Evolutionary conservation across 2,113 vertebrate species (phyloP).

Genomic region (Colius striatus): DNA sequence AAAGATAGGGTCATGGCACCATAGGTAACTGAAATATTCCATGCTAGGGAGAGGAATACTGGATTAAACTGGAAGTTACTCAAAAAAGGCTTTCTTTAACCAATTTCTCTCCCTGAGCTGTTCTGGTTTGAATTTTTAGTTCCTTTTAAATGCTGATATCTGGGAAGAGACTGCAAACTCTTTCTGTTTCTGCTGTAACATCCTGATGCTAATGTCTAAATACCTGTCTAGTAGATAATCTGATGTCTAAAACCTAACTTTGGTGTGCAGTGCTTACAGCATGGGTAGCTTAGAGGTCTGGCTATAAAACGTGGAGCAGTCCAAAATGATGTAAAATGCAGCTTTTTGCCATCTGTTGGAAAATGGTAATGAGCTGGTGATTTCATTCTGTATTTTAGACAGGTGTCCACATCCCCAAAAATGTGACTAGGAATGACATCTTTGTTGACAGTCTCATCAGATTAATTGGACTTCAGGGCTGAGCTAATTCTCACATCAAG

Average conservation of each 20-base stretch:
- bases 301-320: slow-evolving; percentile 17
- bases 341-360: slow-evolving; percentile 75
- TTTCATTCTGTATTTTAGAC: slow-evolving; percentile 69
- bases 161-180: not conserved
- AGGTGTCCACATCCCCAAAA: slow-evolving; percentile 72
- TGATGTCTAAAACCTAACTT: not conserved
- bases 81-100: not conserved
- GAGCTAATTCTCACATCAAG: slow-evolving; percentile 64
- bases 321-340: slow-evolving; percentile 31
- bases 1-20: rapidly evolving
- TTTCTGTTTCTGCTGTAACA: not conserved
- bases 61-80: not conserved
- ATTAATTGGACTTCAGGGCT: slow-evolving; percentile 57
- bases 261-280: not conserved
- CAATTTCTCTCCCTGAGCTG: not conserved
- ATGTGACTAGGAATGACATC: slow-evolving; percentile 62
- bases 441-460: slow-evolving; percentile 65
- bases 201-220: not conserved
- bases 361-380: slow-evolving; percentile 73
- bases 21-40: not conserved
- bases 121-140: not conserved
- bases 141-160: not conserved
- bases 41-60: rapidly evolving
- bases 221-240: not conserved
- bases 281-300: not conserved